A percentile compares a stretch with the other conserved stretches of the same genome.
phyloP scores from a whole-genome alignment of 2,113 vertebrate species.

The Gracilinanus agilis region DNA sequence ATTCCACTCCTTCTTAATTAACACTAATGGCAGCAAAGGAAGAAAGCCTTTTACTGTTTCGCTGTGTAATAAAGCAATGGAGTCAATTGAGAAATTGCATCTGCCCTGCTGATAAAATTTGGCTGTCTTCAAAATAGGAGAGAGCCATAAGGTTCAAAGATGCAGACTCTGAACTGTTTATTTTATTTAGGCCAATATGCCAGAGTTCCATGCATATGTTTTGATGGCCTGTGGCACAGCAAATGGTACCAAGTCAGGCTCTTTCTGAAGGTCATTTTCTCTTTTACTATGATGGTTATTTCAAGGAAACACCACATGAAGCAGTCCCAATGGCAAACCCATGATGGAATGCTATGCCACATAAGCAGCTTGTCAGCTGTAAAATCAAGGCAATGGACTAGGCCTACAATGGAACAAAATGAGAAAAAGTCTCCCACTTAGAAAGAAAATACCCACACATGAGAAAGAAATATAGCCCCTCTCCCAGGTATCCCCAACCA shows the following conservation, averaged over 20 bases:
- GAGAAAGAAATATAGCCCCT: neutral
- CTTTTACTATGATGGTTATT: slow-evolving; percentile 1
- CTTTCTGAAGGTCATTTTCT: slow-evolving; percentile 30
- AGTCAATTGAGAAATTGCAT: slow-evolving; percentile 2
- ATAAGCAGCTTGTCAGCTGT: neutral
- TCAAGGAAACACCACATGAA: slow-evolving; percentile 34
- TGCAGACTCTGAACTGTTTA: neutral
- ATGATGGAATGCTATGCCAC: slow-evolving; percentile 4
- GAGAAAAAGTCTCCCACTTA: slow-evolving; percentile 13
- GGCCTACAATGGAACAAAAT: neutral
- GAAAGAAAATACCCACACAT: slow-evolving; percentile 18
- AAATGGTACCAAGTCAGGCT: neutral
- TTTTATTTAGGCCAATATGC: neutral
- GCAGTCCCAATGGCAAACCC: slow-evolving; percentile 53
- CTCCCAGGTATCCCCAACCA: neutral
- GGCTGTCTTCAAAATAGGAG: neutral
- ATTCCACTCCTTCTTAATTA: slow-evolving; percentile 42
- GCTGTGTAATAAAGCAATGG: slow-evolving; percentile 27
- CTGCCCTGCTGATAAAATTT: slow-evolving; percentile 6
- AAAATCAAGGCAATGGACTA: neutral
- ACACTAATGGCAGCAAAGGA: slow-evolving; percentile 18
- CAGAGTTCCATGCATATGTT: neutral
- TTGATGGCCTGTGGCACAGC: neutral
- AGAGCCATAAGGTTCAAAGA: neutral
- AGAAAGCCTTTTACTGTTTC: neutral